These are phyloP conservation scores for Cotesia chilonis DNA, from an alignment of 1,140 invertebrate genomes.

Conservation along the genomic window DNA sequence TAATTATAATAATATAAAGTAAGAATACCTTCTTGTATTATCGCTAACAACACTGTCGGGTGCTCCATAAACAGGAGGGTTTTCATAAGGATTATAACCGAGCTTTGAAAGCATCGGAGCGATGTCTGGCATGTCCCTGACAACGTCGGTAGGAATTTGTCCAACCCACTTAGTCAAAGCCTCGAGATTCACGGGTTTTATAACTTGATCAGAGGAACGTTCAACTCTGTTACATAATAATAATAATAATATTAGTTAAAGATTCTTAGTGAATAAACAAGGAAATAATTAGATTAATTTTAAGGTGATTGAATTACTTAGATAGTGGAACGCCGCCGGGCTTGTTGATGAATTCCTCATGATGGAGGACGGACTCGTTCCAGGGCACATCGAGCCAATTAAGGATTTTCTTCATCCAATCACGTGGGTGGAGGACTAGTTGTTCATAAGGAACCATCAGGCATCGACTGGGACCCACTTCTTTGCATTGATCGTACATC, in stretches of 20 bases:
- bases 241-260: constrained; percentile 32
- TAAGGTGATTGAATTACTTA: constrained; percentile 75
- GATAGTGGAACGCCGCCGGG: constrained; percentile 90
- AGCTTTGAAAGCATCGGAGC: constrained; percentile 92
- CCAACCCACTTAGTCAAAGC: constrained; percentile 97
- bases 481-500: constrained; percentile 94
- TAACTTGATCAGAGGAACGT: constrained; percentile 97
- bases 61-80: constrained; percentile 91
- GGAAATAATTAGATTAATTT: too few relatives aligned
- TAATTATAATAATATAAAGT: too few relatives aligned
- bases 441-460: constrained; percentile 96
- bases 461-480: constrained; percentile 85
- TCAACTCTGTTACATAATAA: constrained; percentile 81
- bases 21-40: constrained; percentile 71
- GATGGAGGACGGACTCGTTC: constrained; percentile 95
- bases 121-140: constrained; percentile 87
- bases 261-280: too few relatives aligned
- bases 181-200: constrained; percentile 97
- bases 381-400: constrained; percentile 92
- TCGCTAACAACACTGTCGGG: constrained; percentile 85
- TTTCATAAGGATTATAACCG: constrained; percentile 93
- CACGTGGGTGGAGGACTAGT: constrained; percentile 90
- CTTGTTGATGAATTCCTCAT: constrained; percentile 96
- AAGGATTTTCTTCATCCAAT: constrained; percentile 90
- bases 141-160: constrained; percentile 88